A percentile compares a stretch with the other conserved stretches of the same genome.
Evolutionary conservation across 2,113 vertebrate genomes (phyloP).

Genomic region (Prionailurus viverrinus): DNA sequence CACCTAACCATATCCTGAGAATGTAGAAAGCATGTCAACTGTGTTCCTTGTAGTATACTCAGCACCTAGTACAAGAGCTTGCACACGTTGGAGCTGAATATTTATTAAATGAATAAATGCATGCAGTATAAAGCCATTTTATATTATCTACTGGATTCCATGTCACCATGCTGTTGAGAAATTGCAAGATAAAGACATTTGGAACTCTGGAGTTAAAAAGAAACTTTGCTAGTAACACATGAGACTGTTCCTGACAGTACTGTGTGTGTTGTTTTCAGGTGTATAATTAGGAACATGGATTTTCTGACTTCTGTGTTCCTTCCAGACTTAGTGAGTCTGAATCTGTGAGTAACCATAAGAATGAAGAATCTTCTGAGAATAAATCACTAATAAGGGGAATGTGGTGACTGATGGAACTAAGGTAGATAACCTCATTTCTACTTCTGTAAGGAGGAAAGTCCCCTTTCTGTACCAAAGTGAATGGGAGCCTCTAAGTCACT

Average conservation of each 20-base stretch:
- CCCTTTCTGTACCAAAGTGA: background rate
- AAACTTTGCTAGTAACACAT: background rate
- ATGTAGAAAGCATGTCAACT: background rate
- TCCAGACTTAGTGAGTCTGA: background rate
- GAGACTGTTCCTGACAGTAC: background rate
- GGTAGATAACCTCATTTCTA: background rate
- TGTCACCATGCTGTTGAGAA: background rate
- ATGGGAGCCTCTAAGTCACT: background rate
- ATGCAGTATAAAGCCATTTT: background rate
- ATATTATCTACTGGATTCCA: background rate
- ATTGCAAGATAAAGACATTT: background rate
- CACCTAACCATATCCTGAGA: background rate
- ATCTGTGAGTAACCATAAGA: background rate
- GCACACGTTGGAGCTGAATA: background rate
- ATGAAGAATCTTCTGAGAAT: background rate
- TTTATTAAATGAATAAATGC: background rate
- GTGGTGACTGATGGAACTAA: background rate
- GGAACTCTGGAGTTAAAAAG: background rate
- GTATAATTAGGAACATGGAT: background rate
- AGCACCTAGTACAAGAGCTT: background rate
- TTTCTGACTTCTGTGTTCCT: background rate
- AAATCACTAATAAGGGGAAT: background rate
- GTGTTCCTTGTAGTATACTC: background rate
- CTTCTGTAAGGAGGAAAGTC: background rate
- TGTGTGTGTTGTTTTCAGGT: background rate